Conservation (phyloP, 2,888 invertebrate species). For the Macrosiphum euphorbiae region DNA sequence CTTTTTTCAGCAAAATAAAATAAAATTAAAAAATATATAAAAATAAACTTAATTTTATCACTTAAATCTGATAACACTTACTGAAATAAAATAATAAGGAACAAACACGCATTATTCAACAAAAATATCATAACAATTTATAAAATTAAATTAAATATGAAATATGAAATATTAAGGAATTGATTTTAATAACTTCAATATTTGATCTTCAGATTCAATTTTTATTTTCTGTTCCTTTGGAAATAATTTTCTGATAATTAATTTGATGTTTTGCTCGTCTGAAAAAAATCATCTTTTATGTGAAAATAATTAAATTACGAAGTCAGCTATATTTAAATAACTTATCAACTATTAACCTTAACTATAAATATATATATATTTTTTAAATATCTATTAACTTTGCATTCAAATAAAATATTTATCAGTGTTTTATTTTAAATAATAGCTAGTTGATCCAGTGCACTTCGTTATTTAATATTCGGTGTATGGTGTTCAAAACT, state of each 20-base stretch:
- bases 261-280: slow-evolving; percentile 66
- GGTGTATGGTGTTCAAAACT: no score
- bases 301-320: not conserved
- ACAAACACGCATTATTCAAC: slow-evolving; percentile 50
- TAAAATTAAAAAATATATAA: slow-evolving; percentile 34
- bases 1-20: slow-evolving; percentile 22
- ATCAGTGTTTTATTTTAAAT: no score
- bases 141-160: slow-evolving; percentile 40
- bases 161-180: slow-evolving; percentile 28
- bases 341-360: not conserved
- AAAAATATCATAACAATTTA: slow-evolving; percentile 56
- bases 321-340: not conserved
- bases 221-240: slow-evolving; percentile 45
- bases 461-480: no score
- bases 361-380: not conserved
- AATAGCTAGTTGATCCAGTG: no score
- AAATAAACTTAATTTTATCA: slow-evolving; percentile 47
- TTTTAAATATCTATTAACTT: not conserved
- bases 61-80: slow-evolving; percentile 43
- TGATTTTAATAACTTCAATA: slow-evolving; percentile 38
- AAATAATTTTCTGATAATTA: slow-evolving; percentile 66
- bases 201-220: slow-evolving; percentile 63
- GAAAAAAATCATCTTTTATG: slow-evolving; percentile 53
- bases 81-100: slow-evolving; percentile 54
- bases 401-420: not conserved